Base-by-base conservation (phyloP, 2,113 vertebrate species). In the Neofelis nebulosa region DNA sequence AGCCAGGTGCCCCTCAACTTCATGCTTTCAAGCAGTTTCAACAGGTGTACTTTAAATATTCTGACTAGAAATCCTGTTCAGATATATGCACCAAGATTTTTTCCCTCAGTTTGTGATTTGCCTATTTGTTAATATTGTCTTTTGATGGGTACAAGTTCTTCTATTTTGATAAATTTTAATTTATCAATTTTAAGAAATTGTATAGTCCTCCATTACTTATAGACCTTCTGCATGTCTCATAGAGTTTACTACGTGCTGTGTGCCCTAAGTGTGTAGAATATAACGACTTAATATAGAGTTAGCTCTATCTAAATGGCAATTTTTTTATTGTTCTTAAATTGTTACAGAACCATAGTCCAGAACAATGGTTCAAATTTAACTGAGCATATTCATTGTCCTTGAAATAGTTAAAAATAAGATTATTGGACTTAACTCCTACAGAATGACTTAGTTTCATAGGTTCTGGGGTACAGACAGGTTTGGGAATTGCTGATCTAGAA, bases 251-350 rank as follows among this genome's bases (percentile, higher is more conserved):
- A 27, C 1, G 12, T 21, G 15, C 29, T 66, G 7, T 87, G 71
- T 73, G 27, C 15, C 92, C 14, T 48, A 89, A 83, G 7, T 85
- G 52, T 18, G 29, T 31, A 80, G 50, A 50, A 50, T 31, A 16
- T 68, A 48, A 50, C 78, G 38, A 63, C 38, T 79, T 84, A 87
- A 45, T 45, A 45, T 9, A 45, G 45, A 45, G 45, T 55, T 50
- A 78, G 23, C 45, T 79, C 14, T 45, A 36, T 52, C 74, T 57
- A 57, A 97, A 84, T 66, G 63, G 9, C 50, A 82, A 23, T 31
- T 85, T 94, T 6, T 83, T 96, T 69, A 29, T 92, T 94, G 12
- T 69, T 83, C 41, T 95, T 90, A 80, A 92, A 79, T 68, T 55
- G 48, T 57, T 87, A 65, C 4, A 66, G 33, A 69, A 18, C 41